A percentile compares a stretch with the other conserved stretches of the same genome.
Conservation (phyloP, 2,888 invertebrate species). For the Meta bourneti region DNA sequence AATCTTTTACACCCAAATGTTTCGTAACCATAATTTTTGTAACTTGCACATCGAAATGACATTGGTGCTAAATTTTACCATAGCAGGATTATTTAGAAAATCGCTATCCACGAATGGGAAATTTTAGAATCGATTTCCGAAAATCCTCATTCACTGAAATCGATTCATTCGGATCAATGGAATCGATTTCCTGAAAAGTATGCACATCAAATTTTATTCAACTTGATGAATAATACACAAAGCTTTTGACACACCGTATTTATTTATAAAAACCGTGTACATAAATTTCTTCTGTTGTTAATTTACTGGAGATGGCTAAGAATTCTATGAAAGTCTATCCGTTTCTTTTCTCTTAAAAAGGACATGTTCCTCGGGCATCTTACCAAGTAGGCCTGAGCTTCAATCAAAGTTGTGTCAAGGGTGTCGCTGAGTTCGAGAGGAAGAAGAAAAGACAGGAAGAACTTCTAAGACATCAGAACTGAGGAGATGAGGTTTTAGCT, state of each 20-base stretch:
- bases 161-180: too few species aligned
- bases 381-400: slow-evolving; percentile 48
- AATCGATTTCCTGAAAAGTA: too few species aligned
- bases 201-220: too few species aligned
- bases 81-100: too few species aligned
- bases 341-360: slow-evolving; percentile 1
- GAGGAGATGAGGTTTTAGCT: background rate
- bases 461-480: slow-evolving; percentile 5
- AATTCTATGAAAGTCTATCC: background rate
- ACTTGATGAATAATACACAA: too few species aligned
- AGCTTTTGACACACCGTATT: background rate
- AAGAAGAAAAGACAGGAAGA: slow-evolving; percentile 19
- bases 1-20: too few species aligned
- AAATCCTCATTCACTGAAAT: too few species aligned
- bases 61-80: too few species aligned
- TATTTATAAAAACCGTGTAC: background rate
- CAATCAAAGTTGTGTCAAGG: slow-evolving; percentile 49
- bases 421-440: slow-evolving; percentile 54
- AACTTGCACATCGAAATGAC: too few species aligned
- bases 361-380: slow-evolving; percentile 42
- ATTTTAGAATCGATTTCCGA: too few species aligned
- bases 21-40: too few species aligned
- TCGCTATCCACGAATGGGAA: too few species aligned
- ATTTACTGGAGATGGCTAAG: background rate
- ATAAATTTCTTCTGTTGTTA: background rate